Evolutionary conservation across 2,888 invertebrate genomes (phyloP).

Genomic region (Nasonovia ribisnigri): DNA sequence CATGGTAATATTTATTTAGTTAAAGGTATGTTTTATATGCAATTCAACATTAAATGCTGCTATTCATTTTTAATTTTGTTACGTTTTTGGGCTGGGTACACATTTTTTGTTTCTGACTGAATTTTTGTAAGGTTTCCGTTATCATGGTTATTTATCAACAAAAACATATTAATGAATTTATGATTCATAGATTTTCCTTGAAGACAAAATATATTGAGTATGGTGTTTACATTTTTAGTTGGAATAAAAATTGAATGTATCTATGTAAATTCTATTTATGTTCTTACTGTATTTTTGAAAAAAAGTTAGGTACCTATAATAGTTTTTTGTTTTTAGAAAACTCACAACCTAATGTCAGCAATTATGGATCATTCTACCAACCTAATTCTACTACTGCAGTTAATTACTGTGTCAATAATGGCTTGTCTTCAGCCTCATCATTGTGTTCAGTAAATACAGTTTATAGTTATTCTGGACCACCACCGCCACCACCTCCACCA

Average conservation of each 20-base stretch:
- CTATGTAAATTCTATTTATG: neutral
- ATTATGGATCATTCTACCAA: slow-evolving; percentile 57
- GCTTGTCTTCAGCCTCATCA: slow-evolving; percentile 30
- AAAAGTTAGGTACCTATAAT: neutral
- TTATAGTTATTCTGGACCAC: slow-evolving; percentile 54
- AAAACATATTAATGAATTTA: neutral
- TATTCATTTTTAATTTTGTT: too few species aligned
- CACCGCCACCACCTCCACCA: neutral
- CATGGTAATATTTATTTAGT: neutral
- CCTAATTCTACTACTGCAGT: slow-evolving; percentile 32
- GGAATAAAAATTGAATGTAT: neutral
- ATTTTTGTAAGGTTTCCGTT: too few species aligned
- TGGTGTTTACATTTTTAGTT: neutral
- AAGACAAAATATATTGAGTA: too few species aligned
- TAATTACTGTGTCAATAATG: slow-evolving; percentile 56
- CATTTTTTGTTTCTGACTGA: too few species aligned
- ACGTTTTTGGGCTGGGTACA: too few species aligned
- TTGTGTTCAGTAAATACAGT: slow-evolving; percentile 52
- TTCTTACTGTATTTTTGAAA: neutral
- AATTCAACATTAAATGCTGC: too few species aligned
- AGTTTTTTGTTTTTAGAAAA: slow-evolving; percentile 50
- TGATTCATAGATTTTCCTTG: too few species aligned
- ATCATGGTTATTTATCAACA: too few species aligned
- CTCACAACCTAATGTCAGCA: slow-evolving; percentile 47
- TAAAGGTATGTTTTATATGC: neutral